These are phyloP conservation scores for Cladopsammia gracilis DNA, from an alignment of 64 coral and sea anemone genomes.

Conservation along the genomic window DNA sequence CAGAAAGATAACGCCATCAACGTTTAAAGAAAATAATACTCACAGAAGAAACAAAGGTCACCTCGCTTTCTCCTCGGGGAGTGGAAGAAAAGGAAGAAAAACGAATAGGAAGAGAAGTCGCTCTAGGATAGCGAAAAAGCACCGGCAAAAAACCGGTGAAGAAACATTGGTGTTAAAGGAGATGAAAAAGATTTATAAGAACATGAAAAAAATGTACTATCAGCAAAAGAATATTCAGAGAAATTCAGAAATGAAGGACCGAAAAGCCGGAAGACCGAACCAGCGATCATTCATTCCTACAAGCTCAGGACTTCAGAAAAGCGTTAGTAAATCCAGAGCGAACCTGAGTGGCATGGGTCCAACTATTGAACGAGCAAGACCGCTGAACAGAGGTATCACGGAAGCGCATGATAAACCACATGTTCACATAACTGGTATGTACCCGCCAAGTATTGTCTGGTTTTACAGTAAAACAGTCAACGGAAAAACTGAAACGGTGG, in stretches of 20 bases:
- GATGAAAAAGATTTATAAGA: conserved; percentile 55
- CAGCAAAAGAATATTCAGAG: conserved; percentile 19
- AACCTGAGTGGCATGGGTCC: neutral
- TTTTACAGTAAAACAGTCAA: neutral
- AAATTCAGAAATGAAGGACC: neutral
- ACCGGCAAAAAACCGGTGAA: neutral
- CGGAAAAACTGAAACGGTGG: neutral
- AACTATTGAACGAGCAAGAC: neutral
- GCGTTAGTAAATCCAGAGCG: neutral
- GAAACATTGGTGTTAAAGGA: conserved; percentile 34
- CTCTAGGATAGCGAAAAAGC: conserved; percentile 7
- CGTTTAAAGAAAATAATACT: neutral
- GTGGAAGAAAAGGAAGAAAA: neutral
- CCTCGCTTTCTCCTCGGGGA: neutral
- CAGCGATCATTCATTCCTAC: conserved; percentile 56
- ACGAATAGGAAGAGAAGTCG: neutral
- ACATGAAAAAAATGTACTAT: conserved; percentile 67
- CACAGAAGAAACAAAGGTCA: neutral
- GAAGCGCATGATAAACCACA: neutral
- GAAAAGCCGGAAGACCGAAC: neutral
- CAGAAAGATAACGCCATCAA: neutral
- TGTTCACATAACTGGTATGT: neutral
- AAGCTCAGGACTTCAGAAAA: neutral
- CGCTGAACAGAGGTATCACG: neutral
- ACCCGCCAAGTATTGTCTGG: conserved; percentile 20